These are phyloP conservation scores for Chouioia cunea DNA, from an alignment of 2,888 invertebrate species.

Conservation along the genomic window DNA sequence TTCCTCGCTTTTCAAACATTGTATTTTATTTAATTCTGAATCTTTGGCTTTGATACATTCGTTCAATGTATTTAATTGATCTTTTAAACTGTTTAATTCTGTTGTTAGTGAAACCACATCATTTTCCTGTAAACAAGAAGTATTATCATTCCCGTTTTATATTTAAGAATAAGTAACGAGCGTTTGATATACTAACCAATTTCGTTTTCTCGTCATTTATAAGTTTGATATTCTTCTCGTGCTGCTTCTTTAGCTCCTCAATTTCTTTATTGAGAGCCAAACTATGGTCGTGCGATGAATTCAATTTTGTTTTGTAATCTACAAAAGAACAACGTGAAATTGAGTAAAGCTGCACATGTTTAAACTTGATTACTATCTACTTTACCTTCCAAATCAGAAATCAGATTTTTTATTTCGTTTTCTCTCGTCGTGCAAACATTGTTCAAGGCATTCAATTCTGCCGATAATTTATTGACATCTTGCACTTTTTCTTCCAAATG, in stretches of 20 bases:
- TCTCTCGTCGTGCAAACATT: conserved; percentile 68
- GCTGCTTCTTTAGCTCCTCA: conserved; percentile 67
- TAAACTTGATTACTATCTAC: not conserved
- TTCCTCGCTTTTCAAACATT: conserved; percentile 55
- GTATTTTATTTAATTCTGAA: conserved; percentile 69
- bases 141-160: not conserved
- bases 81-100: conserved; percentile 74
- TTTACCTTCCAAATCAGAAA: conserved; percentile 58
- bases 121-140: conserved; percentile 55
- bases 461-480: conserved; percentile 71
- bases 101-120: conserved; percentile 71
- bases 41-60: conserved; percentile 73
- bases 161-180: too few relatives aligned
- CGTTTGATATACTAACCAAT: conserved; percentile 56
- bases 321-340: conserved; percentile 37
- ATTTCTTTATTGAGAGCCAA: conserved; percentile 71
- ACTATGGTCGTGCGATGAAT: conserved; percentile 71
- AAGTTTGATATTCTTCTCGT: conserved; percentile 69
- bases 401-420: conserved; percentile 67
- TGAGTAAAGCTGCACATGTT: conserved; percentile 1
- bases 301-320: conserved; percentile 72
- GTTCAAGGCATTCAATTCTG: conserved; percentile 70
- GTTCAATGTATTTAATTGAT: conserved; percentile 72
- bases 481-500: conserved; percentile 70
- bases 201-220: conserved; percentile 60